A percentile compares a stretch with the other conserved stretches of the same genome.
These are phyloP conservation scores for Lepisosteus oculatus DNA, from an alignment of 2,113 vertebrate genomes.

Conservation along the genomic window DNA sequence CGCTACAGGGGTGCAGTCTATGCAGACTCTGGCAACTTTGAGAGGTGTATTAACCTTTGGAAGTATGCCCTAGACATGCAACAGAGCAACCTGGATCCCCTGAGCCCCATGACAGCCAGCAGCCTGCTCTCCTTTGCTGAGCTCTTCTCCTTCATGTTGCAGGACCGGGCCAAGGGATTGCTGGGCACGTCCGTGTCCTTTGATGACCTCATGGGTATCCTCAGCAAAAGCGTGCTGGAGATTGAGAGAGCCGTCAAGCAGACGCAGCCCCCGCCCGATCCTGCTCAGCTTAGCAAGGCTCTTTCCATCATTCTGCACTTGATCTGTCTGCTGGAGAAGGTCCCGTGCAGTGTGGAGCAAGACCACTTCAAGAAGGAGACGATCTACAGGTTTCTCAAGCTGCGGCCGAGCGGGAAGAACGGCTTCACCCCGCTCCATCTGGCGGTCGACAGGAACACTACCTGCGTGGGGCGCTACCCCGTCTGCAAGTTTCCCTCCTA, in stretches of 20 bases:
- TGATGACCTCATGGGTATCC: constrained; percentile 94
- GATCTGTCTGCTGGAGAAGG: constrained; percentile 94
- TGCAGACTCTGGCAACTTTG: constrained; percentile 96
- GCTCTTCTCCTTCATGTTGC: constrained; percentile 99
- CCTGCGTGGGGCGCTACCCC: constrained; percentile 93
- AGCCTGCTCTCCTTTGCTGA: constrained; percentile 95
- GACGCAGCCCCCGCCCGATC: constrained; percentile 76
- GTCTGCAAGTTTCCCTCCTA: constrained; percentile 97
- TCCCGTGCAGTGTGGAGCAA: constrained; percentile 88
- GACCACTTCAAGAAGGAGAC: constrained; percentile 97
- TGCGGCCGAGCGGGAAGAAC: constrained; percentile 90
- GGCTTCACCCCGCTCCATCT: constrained; percentile 94
- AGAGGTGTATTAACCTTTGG: constrained; percentile 96
- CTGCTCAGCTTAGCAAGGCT: constrained; percentile 89
- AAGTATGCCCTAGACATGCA: constrained; percentile 98
- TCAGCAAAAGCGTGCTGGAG: constrained; percentile 94
- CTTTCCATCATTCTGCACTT: constrained; percentile 97
- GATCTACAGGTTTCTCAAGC: constrained; percentile 93
- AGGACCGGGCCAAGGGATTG: constrained; percentile 93
- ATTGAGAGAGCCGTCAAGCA: constrained; percentile 89
- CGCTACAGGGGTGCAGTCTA: constrained; percentile 95
- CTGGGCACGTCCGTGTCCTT: constrained; percentile 92
- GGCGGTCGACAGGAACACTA: constrained; percentile 93
- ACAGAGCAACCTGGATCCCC: constrained; percentile 89
- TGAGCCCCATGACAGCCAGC: constrained; percentile 97